Conservation (phyloP, 2,888 invertebrate genomes). For the Microplitis deprimator region DNA sequence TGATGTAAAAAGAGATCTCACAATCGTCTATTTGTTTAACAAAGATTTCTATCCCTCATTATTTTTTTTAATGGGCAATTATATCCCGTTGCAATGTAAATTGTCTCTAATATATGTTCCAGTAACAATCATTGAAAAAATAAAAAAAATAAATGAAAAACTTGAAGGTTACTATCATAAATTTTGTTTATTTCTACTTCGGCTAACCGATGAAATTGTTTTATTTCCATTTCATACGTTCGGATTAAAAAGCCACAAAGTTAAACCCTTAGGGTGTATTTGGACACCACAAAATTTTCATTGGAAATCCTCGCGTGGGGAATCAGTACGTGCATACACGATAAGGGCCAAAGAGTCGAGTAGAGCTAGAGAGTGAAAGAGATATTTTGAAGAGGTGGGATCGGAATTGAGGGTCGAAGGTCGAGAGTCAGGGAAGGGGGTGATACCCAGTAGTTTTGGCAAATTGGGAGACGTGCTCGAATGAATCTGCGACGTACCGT, state of each 20-base stretch:
- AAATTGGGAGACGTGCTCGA: slow-evolving; percentile 42
- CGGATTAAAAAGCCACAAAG: not conserved
- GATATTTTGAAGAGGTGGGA: not conserved
- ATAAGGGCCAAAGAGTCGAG: not conserved
- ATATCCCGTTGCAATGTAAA: too few species aligned
- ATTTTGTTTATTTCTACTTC: not conserved
- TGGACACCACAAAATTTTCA: slow-evolving; percentile 15
- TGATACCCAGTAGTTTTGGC: not conserved
- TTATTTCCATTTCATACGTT: not conserved
- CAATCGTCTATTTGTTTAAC: not conserved
- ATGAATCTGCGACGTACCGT: slow-evolving; percentile 37
- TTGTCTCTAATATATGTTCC: too few species aligned
- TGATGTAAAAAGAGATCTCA: not conserved
- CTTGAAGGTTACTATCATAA: too few species aligned
- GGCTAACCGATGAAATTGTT: not conserved
- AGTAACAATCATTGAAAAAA: too few species aligned
- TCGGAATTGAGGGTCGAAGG: not conserved
- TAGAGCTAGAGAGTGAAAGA: not conserved
- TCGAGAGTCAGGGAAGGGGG: not conserved
- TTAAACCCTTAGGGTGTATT: not conserved
- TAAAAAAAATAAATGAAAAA: too few species aligned
- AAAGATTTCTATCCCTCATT: not conserved
- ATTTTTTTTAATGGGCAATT: not conserved
- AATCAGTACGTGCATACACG: not conserved
- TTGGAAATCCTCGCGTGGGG: not conserved